Conservation (phyloP, 2,113 vertebrate species). For the Lipophrys pholis region DNA sequence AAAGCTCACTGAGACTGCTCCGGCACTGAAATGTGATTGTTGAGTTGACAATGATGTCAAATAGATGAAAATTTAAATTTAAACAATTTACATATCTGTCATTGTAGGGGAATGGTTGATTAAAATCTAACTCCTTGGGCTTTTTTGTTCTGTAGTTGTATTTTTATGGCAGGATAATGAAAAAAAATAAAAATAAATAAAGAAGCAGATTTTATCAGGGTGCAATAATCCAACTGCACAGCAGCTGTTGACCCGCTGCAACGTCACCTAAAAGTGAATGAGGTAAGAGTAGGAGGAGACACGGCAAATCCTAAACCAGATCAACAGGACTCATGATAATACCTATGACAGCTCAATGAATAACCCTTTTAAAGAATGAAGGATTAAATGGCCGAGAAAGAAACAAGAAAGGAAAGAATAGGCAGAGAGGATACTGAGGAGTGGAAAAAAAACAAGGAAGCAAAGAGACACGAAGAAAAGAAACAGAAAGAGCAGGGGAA, state of each 20-base stretch:
- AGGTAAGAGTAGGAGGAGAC: constrained; percentile 29
- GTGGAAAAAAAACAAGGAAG: neutral
- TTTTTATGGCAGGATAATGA: neutral
- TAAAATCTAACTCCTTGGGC: neutral
- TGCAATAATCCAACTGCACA: constrained; percentile 42
- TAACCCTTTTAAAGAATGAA: constrained; percentile 37
- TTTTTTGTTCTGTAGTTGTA: neutral
- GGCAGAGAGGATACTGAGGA: neutral
- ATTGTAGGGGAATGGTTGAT: neutral
- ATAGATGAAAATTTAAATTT: too few relatives aligned
- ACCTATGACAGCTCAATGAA: constrained; percentile 53
- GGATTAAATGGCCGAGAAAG: neutral
- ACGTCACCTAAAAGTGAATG: constrained; percentile 33
- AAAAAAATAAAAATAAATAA: constrained; percentile 20
- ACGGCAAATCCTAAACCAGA: constrained; percentile 63
- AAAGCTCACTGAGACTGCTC: too few relatives aligned
- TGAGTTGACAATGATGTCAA: too few relatives aligned
- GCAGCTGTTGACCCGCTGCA: constrained; percentile 46
- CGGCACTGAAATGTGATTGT: too few relatives aligned
- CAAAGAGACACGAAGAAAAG: neutral
- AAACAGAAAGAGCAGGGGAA: neutral
- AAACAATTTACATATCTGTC: too few relatives aligned
- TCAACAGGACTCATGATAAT: constrained; percentile 60
- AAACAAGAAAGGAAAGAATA: neutral
- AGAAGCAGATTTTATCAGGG: constrained; percentile 33